Conservation (phyloP, 2,113 vertebrate genomes). For the Felis catus region DNA sequence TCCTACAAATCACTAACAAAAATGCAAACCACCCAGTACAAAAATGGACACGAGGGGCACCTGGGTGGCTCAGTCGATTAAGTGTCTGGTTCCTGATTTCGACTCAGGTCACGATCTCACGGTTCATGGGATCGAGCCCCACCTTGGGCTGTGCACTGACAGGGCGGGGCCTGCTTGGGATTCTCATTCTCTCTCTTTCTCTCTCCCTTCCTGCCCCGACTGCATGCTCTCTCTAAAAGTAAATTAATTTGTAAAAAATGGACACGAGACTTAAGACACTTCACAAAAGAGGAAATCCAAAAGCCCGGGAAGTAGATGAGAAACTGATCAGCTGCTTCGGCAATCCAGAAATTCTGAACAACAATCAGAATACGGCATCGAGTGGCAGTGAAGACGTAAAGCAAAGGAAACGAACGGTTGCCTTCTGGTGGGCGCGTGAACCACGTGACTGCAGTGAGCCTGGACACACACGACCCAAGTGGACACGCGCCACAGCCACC, state of each 20-base stretch:
- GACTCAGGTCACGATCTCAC: no score
- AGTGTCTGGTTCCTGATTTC: no score
- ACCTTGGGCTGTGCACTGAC: no score
- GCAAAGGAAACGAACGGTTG: neutral
- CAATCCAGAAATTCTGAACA: neutral
- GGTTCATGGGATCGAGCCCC: no score
- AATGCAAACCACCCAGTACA: neutral
- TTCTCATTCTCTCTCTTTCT: no score
- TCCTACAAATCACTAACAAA: neutral
- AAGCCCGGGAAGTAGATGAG: neutral
- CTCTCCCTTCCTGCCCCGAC: no score
- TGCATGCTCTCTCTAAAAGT: no score
- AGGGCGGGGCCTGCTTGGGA: no score
- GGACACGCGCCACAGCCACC: neutral
- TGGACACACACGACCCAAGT: neutral
- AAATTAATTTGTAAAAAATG: neutral
- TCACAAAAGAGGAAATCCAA: neutral
- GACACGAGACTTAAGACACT: neutral
- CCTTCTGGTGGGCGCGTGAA: neutral
- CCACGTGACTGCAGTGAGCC: neutral
- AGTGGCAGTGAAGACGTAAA: neutral
- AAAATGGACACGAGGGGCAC: neutral
- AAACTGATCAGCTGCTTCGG: neutral
- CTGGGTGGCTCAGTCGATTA: no score
- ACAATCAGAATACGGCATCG: neutral